phyloP scores from a whole-genome alignment of 2,888 invertebrate genomes.

The Eurois occulta region DNA sequence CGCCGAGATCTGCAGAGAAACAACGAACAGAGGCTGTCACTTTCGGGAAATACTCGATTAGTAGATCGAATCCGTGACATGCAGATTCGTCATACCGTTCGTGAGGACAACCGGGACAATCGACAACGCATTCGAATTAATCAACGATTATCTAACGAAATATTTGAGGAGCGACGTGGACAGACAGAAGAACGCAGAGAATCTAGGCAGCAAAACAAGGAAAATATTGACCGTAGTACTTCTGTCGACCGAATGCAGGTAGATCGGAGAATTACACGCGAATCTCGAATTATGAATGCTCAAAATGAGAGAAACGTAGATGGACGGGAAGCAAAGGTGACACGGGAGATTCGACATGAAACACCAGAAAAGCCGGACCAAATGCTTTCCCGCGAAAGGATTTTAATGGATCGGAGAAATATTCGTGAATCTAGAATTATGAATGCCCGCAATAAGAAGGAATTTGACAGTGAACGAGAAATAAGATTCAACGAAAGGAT shows the following conservation, averaged over 20 bases:
- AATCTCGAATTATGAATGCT: conserved; percentile 20
- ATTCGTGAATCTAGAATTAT: conserved; percentile 36
- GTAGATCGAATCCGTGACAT: conserved; percentile 33
- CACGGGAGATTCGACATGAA: conserved; percentile 3
- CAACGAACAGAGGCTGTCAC: conserved; percentile 25
- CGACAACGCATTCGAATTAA: conserved; percentile 9
- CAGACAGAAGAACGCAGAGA: conserved; percentile 20
- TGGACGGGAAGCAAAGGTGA: conserved; percentile 6
- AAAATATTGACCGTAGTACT: conserved; percentile 40
- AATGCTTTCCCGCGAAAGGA: conserved; percentile 22
- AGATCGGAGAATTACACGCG: conserved; percentile 38
- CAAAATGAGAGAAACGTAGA: conserved; percentile 21
- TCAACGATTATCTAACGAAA: conserved; percentile 20
- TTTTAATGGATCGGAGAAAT: conserved; percentile 21
- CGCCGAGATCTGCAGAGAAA: conserved; percentile 31
- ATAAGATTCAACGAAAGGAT: conserved; percentile 12
- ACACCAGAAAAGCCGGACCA: conserved; percentile 23
- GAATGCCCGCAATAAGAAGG: neutral
- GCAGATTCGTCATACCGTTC: conserved; percentile 21
- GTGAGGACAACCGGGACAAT: conserved; percentile 25
- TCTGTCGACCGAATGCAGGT: conserved; percentile 33
- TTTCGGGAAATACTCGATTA: conserved; percentile 40
- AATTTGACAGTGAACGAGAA: neutral
- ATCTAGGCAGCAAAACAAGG: conserved; percentile 36
- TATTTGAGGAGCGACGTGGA: conserved; percentile 32